Evolutionary conservation across 2,797 vertebrate genomes (phyloP).

Genomic region (Chanos chanos): DNA sequence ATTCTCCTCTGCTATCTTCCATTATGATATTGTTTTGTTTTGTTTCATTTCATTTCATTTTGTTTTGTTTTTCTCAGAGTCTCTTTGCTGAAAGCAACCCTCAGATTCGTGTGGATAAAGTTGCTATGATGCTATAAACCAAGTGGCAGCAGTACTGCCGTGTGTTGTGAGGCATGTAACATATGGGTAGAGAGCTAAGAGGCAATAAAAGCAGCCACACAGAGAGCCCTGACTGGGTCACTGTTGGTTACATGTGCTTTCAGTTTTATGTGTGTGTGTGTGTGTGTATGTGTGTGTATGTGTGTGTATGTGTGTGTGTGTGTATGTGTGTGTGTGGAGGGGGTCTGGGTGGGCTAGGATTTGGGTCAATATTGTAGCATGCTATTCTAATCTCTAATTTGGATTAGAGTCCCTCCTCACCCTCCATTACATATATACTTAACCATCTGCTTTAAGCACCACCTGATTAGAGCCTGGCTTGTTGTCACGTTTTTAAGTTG

Average conservation of each 20-base stretch:
- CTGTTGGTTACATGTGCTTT: too few species aligned
- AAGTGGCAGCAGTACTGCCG: background rate
- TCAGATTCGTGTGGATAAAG: background rate
- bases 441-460: constrained; percentile 34
- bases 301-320: background rate
- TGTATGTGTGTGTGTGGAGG: background rate
- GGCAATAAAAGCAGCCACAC: background rate
- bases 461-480: constrained; percentile 16
- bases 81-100: background rate
- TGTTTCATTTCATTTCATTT: too few species aligned
- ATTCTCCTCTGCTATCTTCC: too few species aligned
- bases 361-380: constrained; percentile 32
- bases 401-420: constrained; percentile 29
- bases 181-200: background rate
- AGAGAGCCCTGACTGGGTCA: background rate
- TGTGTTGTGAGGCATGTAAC: background rate
- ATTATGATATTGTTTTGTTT: too few species aligned
- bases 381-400: constrained; percentile 35
- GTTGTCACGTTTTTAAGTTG: constrained; percentile 8
- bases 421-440: constrained; percentile 19
- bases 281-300: background rate
- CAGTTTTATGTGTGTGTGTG: too few species aligned
- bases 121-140: background rate
- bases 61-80: constrained; percentile 7
- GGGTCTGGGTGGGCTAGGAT: constrained; percentile 10